Percentiles rank a stretch among this genome's conserved stretches.
phyloP scores from a whole-genome alignment of 2,888 invertebrate genomes.

The Cenopis cana region DNA sequence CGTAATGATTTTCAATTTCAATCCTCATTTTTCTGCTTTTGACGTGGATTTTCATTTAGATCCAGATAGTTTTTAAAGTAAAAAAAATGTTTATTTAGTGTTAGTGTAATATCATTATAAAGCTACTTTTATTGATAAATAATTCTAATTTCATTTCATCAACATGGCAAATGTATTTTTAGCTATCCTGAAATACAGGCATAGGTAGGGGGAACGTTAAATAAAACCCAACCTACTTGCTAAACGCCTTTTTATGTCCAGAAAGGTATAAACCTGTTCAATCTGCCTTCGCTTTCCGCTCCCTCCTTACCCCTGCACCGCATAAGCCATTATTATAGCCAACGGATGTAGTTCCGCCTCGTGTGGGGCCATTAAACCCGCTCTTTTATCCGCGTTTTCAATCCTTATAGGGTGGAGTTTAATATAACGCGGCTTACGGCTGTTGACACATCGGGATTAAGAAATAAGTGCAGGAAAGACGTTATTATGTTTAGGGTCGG shows the following conservation, averaged over 20 bases:
- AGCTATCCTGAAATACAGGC: too few relatives aligned
- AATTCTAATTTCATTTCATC: too few relatives aligned
- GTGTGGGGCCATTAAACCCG: slow-evolving; percentile 55
- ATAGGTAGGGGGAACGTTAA: too few relatives aligned
- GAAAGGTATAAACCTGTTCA: not conserved
- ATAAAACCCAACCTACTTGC: too few relatives aligned
- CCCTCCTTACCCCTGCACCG: slow-evolving; percentile 39
- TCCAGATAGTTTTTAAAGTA: too few relatives aligned
- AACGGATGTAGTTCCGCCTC: slow-evolving; percentile 57
- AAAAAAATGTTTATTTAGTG: too few relatives aligned
- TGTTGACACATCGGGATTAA: slow-evolving; percentile 39
- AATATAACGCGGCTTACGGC: slow-evolving; percentile 37
- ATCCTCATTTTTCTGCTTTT: too few relatives aligned
- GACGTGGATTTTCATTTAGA: too few relatives aligned
- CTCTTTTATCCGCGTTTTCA: slow-evolving; percentile 27
- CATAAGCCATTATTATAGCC: slow-evolving; percentile 54
- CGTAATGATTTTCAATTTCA: not conserved
- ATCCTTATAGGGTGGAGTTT: slow-evolving; percentile 27
- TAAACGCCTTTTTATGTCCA: not conserved
- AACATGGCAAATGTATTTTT: too few relatives aligned
- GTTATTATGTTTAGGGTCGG: slow-evolving; percentile 12
- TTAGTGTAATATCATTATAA: too few relatives aligned
- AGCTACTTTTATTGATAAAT: too few relatives aligned
- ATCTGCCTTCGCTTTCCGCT: slow-evolving; percentile 37
- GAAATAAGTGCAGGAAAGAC: slow-evolving; percentile 23